These are phyloP conservation scores for Germaria angustata DNA, from an alignment of 2,888 invertebrate species.

Conservation along the genomic window DNA sequence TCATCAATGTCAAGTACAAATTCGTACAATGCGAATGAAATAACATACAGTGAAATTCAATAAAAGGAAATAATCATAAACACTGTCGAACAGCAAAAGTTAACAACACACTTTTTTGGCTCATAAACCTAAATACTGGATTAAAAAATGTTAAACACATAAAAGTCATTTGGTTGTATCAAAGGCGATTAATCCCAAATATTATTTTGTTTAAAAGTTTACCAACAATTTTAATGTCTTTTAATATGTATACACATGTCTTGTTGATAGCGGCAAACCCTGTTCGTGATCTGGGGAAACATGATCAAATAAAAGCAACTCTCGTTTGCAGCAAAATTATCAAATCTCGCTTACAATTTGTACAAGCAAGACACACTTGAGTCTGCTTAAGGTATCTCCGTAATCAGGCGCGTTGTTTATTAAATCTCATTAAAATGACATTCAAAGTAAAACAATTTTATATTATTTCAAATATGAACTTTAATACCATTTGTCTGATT, in stretches of 20 bases:
- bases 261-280: not conserved
- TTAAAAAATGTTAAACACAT: not conserved
- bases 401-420: conserved; percentile 43
- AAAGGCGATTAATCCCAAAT: not conserved
- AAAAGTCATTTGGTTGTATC: not conserved
- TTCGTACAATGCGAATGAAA: not conserved
- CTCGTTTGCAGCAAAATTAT: not conserved
- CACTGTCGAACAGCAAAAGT: conserved; percentile 1
- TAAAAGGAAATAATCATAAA: not conserved
- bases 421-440: conserved; percentile 56
- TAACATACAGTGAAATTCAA: not conserved
- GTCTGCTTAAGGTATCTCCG: not conserved
- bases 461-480: too few species aligned
- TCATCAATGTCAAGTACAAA: conserved; percentile 18
- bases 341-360: conserved; percentile 49
- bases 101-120: conserved; percentile 25
- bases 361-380: conserved; percentile 55
- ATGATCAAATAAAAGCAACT: conserved; percentile 40
- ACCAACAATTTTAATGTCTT: not conserved
- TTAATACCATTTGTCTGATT: conserved; percentile 69
- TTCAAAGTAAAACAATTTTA: conserved; percentile 55
- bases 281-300: not conserved
- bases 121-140: not conserved
- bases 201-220: not conserved
- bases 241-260: not conserved